Percentiles rank a stretch among this genome's conserved stretches.
phyloP scores from a whole-genome alignment of 2,888 invertebrate species.

The Leucophenga montana region DNA sequence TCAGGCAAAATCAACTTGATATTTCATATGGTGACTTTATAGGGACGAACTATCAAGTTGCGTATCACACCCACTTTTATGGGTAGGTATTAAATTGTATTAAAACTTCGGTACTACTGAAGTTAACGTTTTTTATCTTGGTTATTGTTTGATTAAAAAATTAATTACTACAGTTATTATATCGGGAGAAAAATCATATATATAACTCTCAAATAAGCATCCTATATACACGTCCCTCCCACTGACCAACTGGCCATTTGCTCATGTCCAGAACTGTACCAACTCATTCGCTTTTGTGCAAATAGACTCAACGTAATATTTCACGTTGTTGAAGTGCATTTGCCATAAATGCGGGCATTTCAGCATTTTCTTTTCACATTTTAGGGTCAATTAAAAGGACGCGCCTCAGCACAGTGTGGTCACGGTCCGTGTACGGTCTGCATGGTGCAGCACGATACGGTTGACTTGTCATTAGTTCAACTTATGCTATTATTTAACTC shows the following conservation, averaged over 20 bases:
- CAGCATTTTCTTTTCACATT: slow-evolving; percentile 10
- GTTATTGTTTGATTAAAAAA: too few relatives aligned
- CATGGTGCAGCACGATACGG: too few relatives aligned
- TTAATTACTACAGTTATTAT: neutral
- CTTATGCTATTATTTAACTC: neutral
- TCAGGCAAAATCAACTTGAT: too few relatives aligned
- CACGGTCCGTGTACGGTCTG: neutral
- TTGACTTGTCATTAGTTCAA: too few relatives aligned
- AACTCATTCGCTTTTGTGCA: neutral
- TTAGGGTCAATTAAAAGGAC: slow-evolving; percentile 18
- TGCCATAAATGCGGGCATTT: slow-evolving; percentile 16
- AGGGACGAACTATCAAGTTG: too few relatives aligned
- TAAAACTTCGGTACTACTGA: too few relatives aligned
- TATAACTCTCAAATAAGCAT: too few relatives aligned
- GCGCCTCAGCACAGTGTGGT: neutral
- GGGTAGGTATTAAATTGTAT: too few relatives aligned
- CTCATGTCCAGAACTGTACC: neutral
- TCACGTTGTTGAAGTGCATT: slow-evolving; percentile 11
- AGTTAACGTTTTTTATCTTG: neutral
- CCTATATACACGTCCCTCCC: too few relatives aligned
- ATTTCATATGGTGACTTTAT: too few relatives aligned
- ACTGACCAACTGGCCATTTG: too few relatives aligned
- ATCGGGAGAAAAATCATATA: neutral
- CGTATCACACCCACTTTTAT: too few relatives aligned
- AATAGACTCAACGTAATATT: neutral